Conservation (phyloP, 2,888 invertebrate genomes). For the Lasioglossum figueresi region DNA sequence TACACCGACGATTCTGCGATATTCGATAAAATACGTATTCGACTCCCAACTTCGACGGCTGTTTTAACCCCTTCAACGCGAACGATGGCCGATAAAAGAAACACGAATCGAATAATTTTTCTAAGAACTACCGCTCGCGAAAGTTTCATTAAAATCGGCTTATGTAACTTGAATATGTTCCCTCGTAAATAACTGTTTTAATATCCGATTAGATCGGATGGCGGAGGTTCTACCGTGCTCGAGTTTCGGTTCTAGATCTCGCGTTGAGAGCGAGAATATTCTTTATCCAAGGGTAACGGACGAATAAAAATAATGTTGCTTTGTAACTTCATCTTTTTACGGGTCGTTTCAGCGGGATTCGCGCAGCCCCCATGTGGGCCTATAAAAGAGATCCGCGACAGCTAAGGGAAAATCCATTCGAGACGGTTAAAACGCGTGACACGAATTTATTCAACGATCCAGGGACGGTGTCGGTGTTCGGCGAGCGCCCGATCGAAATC, state of each 20-base stretch:
- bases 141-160: background rate
- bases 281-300: background rate
- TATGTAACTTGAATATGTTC: background rate
- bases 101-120: background rate
- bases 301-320: background rate
- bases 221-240: background rate
- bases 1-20: too few relatives aligned
- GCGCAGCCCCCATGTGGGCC: background rate
- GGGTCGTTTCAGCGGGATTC: background rate
- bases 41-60: background rate
- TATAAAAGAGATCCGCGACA: background rate
- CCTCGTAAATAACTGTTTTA: background rate
- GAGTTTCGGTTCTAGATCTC: background rate
- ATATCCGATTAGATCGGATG: background rate
- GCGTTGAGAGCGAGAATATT: background rate
- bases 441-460: slow-evolving; percentile 38
- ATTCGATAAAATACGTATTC: background rate
- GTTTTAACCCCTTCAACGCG: background rate
- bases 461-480: slow-evolving; percentile 30
- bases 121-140: background rate
- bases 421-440: slow-evolving; percentile 35
- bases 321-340: background rate
- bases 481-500: slow-evolving; percentile 58
- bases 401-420: slow-evolving; percentile 16
- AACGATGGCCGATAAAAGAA: background rate